These are phyloP conservation scores for Hipposideros larvatus DNA, from an alignment of 2,797 vertebrate genomes.

Conservation along the genomic window DNA sequence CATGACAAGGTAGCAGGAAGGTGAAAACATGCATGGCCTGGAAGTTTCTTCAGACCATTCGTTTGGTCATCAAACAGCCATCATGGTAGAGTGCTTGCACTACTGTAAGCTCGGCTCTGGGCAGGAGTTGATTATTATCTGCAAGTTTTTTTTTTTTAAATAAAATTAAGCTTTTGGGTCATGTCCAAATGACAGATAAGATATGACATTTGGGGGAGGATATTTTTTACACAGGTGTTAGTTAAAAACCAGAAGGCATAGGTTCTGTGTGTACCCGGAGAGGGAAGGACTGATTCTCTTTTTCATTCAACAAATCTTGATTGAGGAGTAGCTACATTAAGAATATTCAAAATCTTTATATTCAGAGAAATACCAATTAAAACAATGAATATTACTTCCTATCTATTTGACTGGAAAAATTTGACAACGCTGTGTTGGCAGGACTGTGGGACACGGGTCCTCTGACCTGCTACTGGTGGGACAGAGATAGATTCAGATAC, in stretches of 20 bases:
- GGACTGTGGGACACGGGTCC: neutral
- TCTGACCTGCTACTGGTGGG: neutral
- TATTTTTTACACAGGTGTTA: neutral
- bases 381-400: neutral
- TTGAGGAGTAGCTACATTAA: neutral
- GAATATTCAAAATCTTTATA: neutral
- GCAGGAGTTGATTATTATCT: neutral
- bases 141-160: neutral
- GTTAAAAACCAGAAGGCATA: neutral
- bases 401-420: neutral
- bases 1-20: neutral
- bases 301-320: neutral
- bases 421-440: neutral
- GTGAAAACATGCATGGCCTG: too few relatives aligned
- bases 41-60: neutral
- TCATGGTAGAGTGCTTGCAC: neutral
- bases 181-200: neutral
- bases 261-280: too few relatives aligned
- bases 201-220: neutral
- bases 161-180: neutral
- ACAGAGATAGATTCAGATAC: neutral
- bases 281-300: neutral
- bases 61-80: too few relatives aligned
- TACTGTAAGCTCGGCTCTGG: neutral
- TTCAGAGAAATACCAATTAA: neutral